phyloP scores from a whole-genome alignment of 2,113 vertebrate species.

The Sinocyclocheilus anophthalmus region DNA sequence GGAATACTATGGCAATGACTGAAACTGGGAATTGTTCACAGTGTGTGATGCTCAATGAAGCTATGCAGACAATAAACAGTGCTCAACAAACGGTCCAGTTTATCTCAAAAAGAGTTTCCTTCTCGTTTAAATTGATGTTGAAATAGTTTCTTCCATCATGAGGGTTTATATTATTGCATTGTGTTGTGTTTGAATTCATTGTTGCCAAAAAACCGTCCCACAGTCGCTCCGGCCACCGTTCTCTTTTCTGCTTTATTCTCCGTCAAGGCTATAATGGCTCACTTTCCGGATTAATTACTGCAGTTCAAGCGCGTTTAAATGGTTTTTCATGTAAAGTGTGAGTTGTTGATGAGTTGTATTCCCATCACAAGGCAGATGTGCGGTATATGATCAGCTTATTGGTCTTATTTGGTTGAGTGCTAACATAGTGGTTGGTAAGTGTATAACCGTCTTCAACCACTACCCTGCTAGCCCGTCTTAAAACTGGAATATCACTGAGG shows the following conservation, averaged over 20 bases:
- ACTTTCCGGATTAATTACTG: slow-evolving; percentile 23
- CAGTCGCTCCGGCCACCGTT: no score
- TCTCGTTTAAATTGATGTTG: neutral
- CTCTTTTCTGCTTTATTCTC: no score
- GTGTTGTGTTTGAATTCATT: neutral
- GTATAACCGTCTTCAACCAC: neutral
- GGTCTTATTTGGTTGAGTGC: no score
- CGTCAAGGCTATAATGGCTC: no score
- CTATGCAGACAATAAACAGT: neutral
- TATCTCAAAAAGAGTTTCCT: slow-evolving; percentile 14
- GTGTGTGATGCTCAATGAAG: neutral
- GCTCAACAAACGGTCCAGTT: neutral
- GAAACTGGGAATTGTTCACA: slow-evolving; percentile 21
- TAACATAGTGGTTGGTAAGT: slow-evolving; percentile 1
- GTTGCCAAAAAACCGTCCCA: no score
- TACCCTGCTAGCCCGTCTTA: neutral
- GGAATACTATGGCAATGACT: slow-evolving; percentile 25
- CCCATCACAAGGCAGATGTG: slow-evolving; percentile 22
- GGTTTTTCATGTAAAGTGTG: slow-evolving; percentile 17
- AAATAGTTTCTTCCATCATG: neutral
- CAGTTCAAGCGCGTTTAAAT: slow-evolving; percentile 26
- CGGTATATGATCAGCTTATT: no score
- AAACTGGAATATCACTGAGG: slow-evolving; percentile 28
- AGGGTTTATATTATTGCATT: neutral
- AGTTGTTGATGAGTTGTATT: slow-evolving; percentile 19